Evolutionary conservation across 2,888 invertebrate species (phyloP).

Genomic region (Ctena decussata): DNA sequence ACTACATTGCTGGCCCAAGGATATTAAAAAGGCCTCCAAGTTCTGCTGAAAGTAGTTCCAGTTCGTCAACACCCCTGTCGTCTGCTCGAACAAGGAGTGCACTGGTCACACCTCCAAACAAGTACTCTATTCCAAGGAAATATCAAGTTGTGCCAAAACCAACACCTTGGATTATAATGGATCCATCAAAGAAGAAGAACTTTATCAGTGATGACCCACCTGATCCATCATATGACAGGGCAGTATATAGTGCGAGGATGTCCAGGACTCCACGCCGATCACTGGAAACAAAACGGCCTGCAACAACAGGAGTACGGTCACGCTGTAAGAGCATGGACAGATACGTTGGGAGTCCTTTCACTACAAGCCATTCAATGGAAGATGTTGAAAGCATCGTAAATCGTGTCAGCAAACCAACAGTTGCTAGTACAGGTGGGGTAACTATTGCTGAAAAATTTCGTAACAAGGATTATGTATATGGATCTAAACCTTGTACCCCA

Average conservation of each 20-base stretch:
- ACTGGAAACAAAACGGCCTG: neutral
- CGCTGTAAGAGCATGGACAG: neutral
- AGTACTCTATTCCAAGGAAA: constrained; percentile 64
- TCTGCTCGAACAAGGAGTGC: constrained; percentile 1
- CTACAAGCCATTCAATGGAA: constrained; percentile 50
- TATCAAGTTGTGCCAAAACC: constrained; percentile 63
- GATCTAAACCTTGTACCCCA: constrained; percentile 63
- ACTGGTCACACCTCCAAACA: constrained; percentile 48
- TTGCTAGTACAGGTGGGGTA: constrained; percentile 72
- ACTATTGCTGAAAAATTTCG: constrained; percentile 72
- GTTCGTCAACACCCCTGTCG: neutral
- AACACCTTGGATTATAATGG: constrained; percentile 69
- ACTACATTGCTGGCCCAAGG: constrained; percentile 59
- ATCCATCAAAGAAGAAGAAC: constrained; percentile 65
- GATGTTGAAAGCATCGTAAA: constrained; percentile 74
- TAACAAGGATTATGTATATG: constrained; percentile 74
- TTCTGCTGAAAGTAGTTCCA: constrained; percentile 3
- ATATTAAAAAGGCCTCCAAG: constrained; percentile 57
- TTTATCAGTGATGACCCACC: constrained; percentile 65
- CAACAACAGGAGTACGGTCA: neutral
- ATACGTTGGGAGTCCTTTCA: constrained; percentile 47
- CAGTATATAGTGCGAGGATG: constrained; percentile 1
- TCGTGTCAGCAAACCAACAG: constrained; percentile 77
- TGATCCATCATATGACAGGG: constrained; percentile 51
- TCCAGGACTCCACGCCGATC: neutral